Base-by-base conservation (phyloP, 2,113 vertebrate genomes). In the Gavialis gangeticus region DNA sequence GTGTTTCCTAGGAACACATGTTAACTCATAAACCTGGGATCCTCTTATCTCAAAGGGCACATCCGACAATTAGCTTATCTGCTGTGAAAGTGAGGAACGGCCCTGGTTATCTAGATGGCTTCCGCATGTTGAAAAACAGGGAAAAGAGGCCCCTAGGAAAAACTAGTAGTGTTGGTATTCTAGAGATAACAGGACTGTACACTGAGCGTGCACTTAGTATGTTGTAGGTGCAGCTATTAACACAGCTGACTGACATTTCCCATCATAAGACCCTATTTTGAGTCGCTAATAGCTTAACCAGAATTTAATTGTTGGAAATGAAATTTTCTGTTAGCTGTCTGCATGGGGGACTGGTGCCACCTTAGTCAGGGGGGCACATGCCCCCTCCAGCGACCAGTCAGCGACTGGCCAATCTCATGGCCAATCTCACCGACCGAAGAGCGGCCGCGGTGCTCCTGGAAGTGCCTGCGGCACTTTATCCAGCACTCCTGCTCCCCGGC, bases 41-140 rank as follows among this genome's bases (percentile, higher is more conserved):
- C 89, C 91, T 75, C 96, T 97, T 97, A 97, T 97, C 97, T 97
- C 93, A 86, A 95, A 97, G 96, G 97, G 96, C 97, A 96, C 91
- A 95, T 96, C 97, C 93, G 80, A 96, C 97, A 97, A 97, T 97
- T 97, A 97, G 95, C 97, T 97, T 97, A 97, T 97, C 97, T 95
- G 91, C 93, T 93, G 88, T 85, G 94, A 92, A 95, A 97, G 96
- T 95, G 96, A 96, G 90, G 89, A 96, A 95, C 28, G 3, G 95
- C 95, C 91, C 82, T 82, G 79, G 91, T 95, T 96, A 97, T 97
- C 96, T 97, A 91, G 82, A 92, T 96, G 93, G 78, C 84, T 97
- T 97, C 97, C 24, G 86, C 87, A 58, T 88, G 34, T 88, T 89
- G 78, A n/a, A 82, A 84, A 77, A 73, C 25, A 75, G 57, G 59